These are phyloP conservation scores for Rhynchonycteris naso DNA, from an alignment of 2,797 vertebrate species.

Conservation along the genomic window DNA sequence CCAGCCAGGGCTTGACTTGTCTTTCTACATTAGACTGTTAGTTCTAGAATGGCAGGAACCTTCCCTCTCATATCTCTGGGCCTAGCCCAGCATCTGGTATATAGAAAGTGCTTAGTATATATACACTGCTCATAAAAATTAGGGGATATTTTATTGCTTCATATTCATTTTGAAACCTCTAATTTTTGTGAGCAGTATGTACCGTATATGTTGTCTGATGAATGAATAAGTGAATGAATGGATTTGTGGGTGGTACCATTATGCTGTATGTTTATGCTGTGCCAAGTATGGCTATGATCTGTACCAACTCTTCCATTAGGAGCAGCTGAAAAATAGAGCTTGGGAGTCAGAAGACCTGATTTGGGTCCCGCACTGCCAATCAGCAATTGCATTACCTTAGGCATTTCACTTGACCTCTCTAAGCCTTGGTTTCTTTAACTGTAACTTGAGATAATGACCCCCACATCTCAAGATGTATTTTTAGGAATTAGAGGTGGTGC, in stretches of 20 bases:
- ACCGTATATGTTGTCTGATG: background rate
- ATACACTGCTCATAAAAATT: too few relatives aligned
- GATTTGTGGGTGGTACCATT: background rate
- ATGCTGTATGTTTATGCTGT: background rate
- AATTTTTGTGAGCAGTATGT: too few relatives aligned
- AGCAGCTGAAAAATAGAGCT: slow-evolving; percentile 25
- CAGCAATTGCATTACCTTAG: slow-evolving; percentile 46
- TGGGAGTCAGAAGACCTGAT: slow-evolving; percentile 65
- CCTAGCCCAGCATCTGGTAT: background rate
- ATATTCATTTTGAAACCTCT: too few relatives aligned
- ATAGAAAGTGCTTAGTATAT: background rate
- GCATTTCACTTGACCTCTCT: slow-evolving; percentile 41
- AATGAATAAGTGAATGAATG: background rate
- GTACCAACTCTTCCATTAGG: slow-evolving; percentile 11
- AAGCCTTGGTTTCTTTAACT: slow-evolving; percentile 33
- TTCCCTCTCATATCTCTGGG: background rate
- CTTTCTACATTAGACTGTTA: slow-evolving; percentile 17
- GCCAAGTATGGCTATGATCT: background rate
- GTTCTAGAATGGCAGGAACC: slow-evolving; percentile 12
- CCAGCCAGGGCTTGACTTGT: background rate
- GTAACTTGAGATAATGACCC: slow-evolving; percentile 45
- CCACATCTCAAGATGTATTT: background rate
- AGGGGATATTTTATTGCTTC: too few relatives aligned
- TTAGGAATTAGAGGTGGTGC: slow-evolving; percentile 36
- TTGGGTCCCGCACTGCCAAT: slow-evolving; percentile 21